Conservation (phyloP, 2,113 vertebrate species). For the Penelope pileata region DNA sequence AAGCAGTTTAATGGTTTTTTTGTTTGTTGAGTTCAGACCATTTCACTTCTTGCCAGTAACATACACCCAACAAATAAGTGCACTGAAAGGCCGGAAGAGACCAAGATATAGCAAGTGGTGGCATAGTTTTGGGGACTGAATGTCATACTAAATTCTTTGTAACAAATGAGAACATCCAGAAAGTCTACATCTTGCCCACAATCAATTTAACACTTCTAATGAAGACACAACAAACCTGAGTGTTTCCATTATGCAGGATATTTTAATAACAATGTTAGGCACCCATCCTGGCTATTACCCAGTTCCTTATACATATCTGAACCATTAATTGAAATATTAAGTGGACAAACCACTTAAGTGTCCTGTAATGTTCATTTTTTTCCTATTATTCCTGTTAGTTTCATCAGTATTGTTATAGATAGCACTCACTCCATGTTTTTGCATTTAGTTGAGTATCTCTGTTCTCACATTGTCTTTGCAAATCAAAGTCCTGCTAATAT, state of each 20-base stretch:
- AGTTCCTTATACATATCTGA: background rate
- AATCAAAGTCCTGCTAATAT: background rate
- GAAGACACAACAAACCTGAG: too few relatives aligned
- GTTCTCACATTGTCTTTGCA: background rate
- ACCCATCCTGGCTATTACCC: background rate
- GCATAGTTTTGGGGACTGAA: background rate
- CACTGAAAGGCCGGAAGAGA: background rate
- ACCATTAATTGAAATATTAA: background rate
- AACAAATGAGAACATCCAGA: background rate
- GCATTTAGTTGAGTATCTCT: background rate
- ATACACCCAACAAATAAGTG: background rate
- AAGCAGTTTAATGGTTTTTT: background rate
- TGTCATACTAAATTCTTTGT: background rate
- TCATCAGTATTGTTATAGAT: background rate
- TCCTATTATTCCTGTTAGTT: background rate
- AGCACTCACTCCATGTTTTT: background rate
- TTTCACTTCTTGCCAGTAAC: background rate
- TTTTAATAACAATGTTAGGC: background rate
- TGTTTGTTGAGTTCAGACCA: background rate
- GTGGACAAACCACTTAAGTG: background rate
- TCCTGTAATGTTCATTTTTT: background rate
- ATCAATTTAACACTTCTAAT: constrained; percentile 5
- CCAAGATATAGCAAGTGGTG: fast-evolving
- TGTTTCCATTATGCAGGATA: too few relatives aligned
- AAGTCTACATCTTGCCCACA: background rate